Evolutionary conservation across 2,113 vertebrate species (phyloP).

Genomic region (Opisthocomus hoazin): DNA sequence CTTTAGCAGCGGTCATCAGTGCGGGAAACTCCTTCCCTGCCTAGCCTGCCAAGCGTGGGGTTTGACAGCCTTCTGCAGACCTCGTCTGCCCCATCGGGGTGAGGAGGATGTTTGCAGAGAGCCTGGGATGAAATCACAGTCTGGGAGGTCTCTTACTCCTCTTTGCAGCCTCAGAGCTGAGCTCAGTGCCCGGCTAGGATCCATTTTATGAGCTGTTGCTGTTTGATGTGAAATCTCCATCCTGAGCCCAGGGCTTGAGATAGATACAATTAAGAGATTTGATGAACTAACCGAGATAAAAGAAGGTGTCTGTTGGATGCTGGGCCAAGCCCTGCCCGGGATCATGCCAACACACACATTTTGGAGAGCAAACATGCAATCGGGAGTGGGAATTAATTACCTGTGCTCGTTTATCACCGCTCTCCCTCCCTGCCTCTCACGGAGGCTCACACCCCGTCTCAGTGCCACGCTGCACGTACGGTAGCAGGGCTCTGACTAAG

Average conservation of each 20-base stretch:
- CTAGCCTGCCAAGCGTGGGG: accelerated
- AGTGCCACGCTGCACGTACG: conserved; percentile 12
- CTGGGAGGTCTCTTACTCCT: neutral
- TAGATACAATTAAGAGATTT: neutral
- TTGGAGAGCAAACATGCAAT: neutral
- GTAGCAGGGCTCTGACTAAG: neutral
- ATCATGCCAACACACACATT: neutral
- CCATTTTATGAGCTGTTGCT: neutral
- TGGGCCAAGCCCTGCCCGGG: neutral
- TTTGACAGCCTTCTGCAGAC: neutral
- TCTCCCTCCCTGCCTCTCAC: neutral
- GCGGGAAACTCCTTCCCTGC: neutral
- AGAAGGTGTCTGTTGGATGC: neutral
- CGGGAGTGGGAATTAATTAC: conserved; percentile 22
- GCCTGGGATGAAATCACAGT: neutral
- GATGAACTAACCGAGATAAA: neutral
- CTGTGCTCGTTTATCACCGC: neutral
- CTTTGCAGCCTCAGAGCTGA: neutral
- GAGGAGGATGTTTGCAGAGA: neutral
- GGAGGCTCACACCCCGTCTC: neutral
- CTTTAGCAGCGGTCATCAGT: neutral
- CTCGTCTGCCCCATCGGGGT: neutral
- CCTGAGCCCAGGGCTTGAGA: neutral
- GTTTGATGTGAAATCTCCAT: neutral
- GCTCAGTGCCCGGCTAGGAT: neutral